Conservation (phyloP, 2,797 vertebrate species). For the Gallinago stenura region DNA sequence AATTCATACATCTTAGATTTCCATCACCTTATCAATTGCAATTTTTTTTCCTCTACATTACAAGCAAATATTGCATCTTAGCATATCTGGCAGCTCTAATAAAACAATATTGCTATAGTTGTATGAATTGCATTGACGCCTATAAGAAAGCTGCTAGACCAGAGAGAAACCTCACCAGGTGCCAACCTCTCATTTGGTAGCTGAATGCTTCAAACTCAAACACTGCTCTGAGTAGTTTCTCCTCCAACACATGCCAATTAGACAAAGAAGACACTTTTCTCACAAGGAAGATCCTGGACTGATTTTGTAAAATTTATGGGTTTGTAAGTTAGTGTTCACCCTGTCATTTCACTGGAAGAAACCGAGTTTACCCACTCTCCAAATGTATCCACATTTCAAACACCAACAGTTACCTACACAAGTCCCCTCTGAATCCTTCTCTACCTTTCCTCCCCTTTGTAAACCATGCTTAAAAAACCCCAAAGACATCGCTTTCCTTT, state of each 20-base stretch:
- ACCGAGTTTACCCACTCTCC: rapidly evolving
- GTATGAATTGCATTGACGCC: background rate
- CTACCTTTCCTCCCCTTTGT: background rate
- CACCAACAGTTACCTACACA: background rate
- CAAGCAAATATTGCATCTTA: background rate
- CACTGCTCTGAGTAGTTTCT: background rate
- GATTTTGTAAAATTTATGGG: background rate
- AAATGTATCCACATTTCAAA: background rate
- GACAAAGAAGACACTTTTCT: background rate
- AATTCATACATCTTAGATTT: background rate
- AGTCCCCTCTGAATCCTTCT: background rate
- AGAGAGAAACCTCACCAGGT: background rate
- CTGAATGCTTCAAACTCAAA: background rate
- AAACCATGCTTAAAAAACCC: background rate
- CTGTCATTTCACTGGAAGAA: background rate
- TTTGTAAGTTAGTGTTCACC: background rate
- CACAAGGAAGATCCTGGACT: background rate
- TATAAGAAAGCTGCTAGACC: background rate
- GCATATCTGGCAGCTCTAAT: background rate
- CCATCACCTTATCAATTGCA: background rate
- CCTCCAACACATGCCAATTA: background rate
- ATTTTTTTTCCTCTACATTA: background rate
- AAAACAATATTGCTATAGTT: background rate
- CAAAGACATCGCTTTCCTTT: background rate
- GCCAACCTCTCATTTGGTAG: background rate